These are phyloP conservation scores for Tokudaia tokunoshimensis DNA, from an alignment of 2,797 vertebrate species.

Conservation along the genomic window DNA sequence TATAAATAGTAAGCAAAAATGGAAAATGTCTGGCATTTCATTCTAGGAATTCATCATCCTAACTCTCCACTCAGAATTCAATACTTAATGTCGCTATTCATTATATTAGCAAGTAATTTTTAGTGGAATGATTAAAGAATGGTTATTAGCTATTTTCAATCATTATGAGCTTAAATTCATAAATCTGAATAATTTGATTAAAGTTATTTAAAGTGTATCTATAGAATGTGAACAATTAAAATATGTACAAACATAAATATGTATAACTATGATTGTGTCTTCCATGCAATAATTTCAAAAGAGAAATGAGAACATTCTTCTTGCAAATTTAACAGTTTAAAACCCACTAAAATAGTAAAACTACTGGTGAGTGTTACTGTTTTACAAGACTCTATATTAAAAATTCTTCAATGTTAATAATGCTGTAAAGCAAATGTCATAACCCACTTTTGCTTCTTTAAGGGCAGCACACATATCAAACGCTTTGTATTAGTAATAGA, in stretches of 20 bases:
- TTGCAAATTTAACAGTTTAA: not conserved
- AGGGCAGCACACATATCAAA: conserved; percentile 12
- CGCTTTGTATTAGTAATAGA: conserved; percentile 37
- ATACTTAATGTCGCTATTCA: not conserved
- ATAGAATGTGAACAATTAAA: not conserved
- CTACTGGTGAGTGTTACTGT: not conserved
- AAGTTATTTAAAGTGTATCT: conserved; percentile 3
- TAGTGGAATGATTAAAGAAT: not conserved
- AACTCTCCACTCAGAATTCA: not conserved
- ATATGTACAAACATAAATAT: not conserved
- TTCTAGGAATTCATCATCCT: conserved; percentile 14
- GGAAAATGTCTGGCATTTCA: not conserved
- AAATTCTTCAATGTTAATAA: conserved; percentile 28
- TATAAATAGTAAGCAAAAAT: conserved; percentile 3
- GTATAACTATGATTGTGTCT: not conserved
- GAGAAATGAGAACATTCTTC: conserved; percentile 7
- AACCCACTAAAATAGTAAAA: not conserved
- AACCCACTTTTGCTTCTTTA: conserved; percentile 1
- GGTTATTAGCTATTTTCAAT: not conserved
- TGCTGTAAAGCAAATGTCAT: not conserved
- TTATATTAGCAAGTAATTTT: conserved; percentile 23
- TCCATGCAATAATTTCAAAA: not conserved
- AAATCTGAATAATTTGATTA: not conserved
- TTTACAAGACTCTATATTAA: not conserved
- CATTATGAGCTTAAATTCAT: not conserved